These are phyloP conservation scores for Andricus grossulariae DNA, from an alignment of 1,140 invertebrate species.

Conservation along the genomic window DNA sequence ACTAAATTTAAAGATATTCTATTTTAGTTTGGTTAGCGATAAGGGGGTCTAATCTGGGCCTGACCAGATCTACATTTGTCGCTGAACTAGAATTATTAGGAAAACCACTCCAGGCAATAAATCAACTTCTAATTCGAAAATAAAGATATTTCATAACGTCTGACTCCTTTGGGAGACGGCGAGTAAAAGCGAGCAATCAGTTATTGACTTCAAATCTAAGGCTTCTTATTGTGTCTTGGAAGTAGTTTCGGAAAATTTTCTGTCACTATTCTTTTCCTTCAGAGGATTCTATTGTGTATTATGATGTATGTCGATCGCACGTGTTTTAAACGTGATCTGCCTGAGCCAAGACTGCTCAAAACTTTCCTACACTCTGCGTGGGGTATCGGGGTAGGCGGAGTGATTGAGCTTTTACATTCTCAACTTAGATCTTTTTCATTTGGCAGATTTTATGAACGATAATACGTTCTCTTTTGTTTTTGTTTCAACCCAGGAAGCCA, in stretches of 20 bases:
- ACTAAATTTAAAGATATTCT: too few relatives aligned
- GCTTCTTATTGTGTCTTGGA: background rate
- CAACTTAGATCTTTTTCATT: background rate
- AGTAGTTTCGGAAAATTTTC: conserved; percentile 11
- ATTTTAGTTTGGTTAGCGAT: too few relatives aligned
- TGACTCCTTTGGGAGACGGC: background rate
- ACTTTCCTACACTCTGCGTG: background rate
- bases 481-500: too few relatives aligned
- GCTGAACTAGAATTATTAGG: too few relatives aligned
- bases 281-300: background rate
- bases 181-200: background rate
- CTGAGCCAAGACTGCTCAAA: conserved; percentile 14
- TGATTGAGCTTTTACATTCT: background rate
- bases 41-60: too few relatives aligned
- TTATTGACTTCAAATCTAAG: background rate
- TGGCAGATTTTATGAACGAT: background rate
- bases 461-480: too few relatives aligned
- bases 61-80: too few relatives aligned
- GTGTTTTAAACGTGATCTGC: conserved; percentile 27
- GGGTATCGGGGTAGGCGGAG: background rate
- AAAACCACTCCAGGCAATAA: too few relatives aligned
- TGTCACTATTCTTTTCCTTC: background rate
- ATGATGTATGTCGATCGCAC: background rate
- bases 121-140: too few relatives aligned
- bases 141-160: too few relatives aligned